Evolutionary conservation across 2,888 invertebrate genomes (phyloP).

Genomic region (Lycophotia porphyrea): DNA sequence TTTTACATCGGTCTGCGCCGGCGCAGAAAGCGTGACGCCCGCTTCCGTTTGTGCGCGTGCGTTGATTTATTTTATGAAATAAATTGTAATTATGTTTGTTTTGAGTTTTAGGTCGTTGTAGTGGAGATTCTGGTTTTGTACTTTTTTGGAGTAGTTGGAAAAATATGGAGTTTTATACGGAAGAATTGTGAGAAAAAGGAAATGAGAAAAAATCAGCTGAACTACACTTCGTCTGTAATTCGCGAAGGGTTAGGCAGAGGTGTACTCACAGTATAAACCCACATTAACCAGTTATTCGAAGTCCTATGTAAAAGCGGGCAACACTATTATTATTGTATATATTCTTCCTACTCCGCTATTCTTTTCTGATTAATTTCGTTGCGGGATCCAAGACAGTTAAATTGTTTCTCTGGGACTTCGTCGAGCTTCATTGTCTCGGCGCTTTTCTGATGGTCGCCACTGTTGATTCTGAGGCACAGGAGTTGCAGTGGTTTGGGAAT

Average conservation of each 20-base stretch:
- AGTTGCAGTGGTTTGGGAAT: no score
- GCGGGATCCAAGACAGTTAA: no score
- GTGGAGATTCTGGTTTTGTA: not conserved
- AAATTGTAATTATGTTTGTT: conserved; percentile 64
- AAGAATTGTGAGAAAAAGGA: not conserved
- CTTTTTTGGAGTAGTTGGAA: fast-evolving
- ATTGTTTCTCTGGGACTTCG: no score
- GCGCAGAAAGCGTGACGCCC: conserved; percentile 83
- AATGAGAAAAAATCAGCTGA: not conserved
- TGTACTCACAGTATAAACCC: not conserved
- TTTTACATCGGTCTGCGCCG: conserved; percentile 71
- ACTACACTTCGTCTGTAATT: not conserved
- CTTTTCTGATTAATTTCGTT: no score
- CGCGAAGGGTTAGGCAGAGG: not conserved
- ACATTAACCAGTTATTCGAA: not conserved
- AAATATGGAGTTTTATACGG: not conserved
- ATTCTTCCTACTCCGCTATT: no score
- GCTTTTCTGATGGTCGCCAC: no score
- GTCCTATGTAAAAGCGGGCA: not conserved
- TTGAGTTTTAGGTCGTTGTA: conserved; percentile 55
- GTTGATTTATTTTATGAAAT: conserved; percentile 69
- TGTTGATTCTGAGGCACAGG: no score
- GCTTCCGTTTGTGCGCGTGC: conserved; percentile 70
- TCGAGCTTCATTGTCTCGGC: no score
- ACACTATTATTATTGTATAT: no score